phyloP scores from a whole-genome alignment of 1,140 invertebrate species.

The Drosophila lacteicornis region DNA sequence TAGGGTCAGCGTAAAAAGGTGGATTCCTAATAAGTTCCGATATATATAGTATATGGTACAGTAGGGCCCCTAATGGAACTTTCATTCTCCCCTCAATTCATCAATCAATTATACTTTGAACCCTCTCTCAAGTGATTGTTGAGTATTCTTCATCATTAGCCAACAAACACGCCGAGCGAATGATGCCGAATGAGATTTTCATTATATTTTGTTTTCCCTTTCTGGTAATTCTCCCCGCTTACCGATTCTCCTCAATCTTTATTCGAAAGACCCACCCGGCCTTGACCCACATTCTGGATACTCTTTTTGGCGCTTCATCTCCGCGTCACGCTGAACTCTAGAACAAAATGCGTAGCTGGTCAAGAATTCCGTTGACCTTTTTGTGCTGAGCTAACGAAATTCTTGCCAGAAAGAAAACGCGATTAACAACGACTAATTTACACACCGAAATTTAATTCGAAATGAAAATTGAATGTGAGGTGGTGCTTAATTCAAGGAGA shows the following conservation, averaged over 20 bases:
- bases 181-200: constrained; percentile 26
- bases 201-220: constrained; percentile 20
- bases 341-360: constrained; percentile 21
- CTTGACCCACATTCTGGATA: constrained; percentile 43
- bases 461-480: constrained; percentile 30
- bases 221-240: constrained; percentile 9
- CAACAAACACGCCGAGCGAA: constrained; percentile 12
- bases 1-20: background rate
- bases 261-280: background rate
- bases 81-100: constrained; percentile 14
- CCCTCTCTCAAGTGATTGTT: background rate
- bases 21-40: background rate
- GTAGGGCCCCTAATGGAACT: constrained; percentile 12
- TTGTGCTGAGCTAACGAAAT: constrained; percentile 29
- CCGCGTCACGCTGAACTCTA: constrained; percentile 26
- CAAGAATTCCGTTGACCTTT: constrained; percentile 45
- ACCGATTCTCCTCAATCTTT: background rate
- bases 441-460: constrained; percentile 8
- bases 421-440: constrained; percentile 24
- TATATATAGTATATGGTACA: background rate
- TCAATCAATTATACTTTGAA: constrained; percentile 21
- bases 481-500: constrained; percentile 57
- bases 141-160: constrained; percentile 30
- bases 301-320: constrained; percentile 13
- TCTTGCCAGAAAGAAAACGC: constrained; percentile 16